phyloP scores from a whole-genome alignment of 2,888 invertebrate species.

The Perizoma affinitatum region DNA sequence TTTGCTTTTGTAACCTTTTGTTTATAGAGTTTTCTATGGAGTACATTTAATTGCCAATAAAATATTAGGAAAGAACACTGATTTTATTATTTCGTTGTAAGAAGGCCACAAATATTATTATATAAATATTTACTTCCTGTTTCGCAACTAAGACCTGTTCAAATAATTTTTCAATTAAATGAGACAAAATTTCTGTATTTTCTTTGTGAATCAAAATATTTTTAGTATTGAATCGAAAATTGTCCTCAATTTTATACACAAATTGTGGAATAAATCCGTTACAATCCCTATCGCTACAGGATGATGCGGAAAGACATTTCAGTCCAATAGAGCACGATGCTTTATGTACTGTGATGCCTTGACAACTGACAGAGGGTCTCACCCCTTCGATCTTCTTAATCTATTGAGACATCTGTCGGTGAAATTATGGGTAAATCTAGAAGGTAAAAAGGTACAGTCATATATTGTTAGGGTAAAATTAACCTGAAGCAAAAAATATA shows the following conservation, averaged over 20 bases:
- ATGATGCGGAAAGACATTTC: slow-evolving; percentile 51
- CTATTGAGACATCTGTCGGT: slow-evolving; percentile 48
- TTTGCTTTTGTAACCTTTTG: slow-evolving; percentile 2
- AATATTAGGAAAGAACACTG: too few relatives aligned
- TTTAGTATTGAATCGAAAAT: not conserved
- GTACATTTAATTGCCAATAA: too few relatives aligned
- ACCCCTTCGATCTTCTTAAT: slow-evolving; percentile 48
- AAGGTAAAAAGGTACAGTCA: slow-evolving; percentile 26
- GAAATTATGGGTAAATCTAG: slow-evolving; percentile 19
- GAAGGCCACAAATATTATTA: too few relatives aligned
- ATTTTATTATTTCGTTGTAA: too few relatives aligned
- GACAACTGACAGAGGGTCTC: slow-evolving; percentile 49
- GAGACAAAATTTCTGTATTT: too few relatives aligned
- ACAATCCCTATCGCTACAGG: slow-evolving; percentile 26
- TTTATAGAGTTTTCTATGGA: too few relatives aligned
- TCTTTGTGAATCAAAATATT: too few relatives aligned
- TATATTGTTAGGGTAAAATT: not conserved
- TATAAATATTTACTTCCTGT: too few relatives aligned
- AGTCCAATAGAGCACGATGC: slow-evolving; percentile 69
- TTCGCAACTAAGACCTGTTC: too few relatives aligned
- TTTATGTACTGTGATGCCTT: slow-evolving; percentile 80
- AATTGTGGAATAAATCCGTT: slow-evolving; percentile 29
- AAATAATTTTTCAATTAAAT: too few relatives aligned
- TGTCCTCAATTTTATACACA: slow-evolving; percentile 14
- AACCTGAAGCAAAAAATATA: too few relatives aligned